These are phyloP conservation scores for Mola mola DNA, from an alignment of 2,113 vertebrate species.

Conservation along the genomic window DNA sequence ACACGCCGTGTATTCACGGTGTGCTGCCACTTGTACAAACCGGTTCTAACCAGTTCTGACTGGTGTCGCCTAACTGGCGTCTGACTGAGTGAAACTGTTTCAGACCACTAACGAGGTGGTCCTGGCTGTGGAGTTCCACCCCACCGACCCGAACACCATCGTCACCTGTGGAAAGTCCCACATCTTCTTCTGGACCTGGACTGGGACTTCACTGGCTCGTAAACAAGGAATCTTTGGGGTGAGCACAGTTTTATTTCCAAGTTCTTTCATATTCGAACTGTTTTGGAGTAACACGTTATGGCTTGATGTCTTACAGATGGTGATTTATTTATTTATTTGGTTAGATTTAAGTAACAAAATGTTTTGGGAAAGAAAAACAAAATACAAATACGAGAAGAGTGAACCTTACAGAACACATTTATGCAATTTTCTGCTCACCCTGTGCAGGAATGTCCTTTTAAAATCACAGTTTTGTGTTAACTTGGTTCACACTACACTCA, in stretches of 20 bases:
- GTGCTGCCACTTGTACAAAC: not conserved
- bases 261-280: not conserved
- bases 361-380: too few species aligned
- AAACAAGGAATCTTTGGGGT: constrained; percentile 99
- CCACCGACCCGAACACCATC: constrained; percentile 92
- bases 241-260: constrained; percentile 56
- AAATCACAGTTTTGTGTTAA: too few species aligned
- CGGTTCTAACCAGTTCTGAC: not conserved
- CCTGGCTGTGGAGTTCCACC: constrained; percentile 94
- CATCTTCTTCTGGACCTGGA: constrained; percentile 99
- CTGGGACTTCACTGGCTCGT: constrained; percentile 89
- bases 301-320: too few species aligned
- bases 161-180: constrained; percentile 99
- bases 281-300: too few species aligned
- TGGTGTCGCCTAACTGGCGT: not conserved
- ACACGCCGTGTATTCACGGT: not conserved
- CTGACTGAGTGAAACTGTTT: constrained; percentile 7
- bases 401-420: too few species aligned
- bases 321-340: too few species aligned
- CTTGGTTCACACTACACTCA: too few species aligned
- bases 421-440: too few species aligned
- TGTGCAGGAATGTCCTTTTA: too few species aligned
- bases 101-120: constrained; percentile 87
- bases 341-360: too few species aligned
- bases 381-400: too few species aligned